Percentiles rank a stretch among this genome's conserved stretches.
Conservation (phyloP, 2,113 vertebrate genomes). For the Puma concolor region DNA sequence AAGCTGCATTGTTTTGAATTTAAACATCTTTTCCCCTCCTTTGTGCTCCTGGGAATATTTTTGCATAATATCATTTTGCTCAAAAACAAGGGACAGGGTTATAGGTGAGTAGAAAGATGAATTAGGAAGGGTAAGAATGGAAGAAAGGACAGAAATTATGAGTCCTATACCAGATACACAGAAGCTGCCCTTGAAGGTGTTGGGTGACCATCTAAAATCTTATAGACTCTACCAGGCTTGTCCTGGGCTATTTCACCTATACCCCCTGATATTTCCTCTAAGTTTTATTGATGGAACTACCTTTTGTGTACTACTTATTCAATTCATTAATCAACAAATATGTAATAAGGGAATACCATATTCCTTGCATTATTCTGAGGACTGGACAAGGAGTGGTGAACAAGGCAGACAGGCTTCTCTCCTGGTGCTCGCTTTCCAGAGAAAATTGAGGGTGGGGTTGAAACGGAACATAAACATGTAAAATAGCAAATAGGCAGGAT, state of each 20-base stretch:
- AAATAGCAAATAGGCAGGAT: background rate
- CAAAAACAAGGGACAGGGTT: background rate
- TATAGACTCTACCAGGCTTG: background rate
- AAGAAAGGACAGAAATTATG: background rate
- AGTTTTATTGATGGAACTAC: background rate
- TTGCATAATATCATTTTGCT: slow-evolving; percentile 30
- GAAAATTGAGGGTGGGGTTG: background rate
- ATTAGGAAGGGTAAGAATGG: background rate
- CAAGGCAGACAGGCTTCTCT: background rate
- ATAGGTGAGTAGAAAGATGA: background rate
- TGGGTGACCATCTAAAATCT: background rate
- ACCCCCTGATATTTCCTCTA: background rate
- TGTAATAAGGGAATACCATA: background rate
- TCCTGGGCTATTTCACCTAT: background rate
- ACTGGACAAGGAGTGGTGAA: background rate
- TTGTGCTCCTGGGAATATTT: background rate
- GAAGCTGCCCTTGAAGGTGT: background rate
- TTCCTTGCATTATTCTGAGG: background rate
- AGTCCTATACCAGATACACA: background rate
- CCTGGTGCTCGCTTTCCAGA: background rate
- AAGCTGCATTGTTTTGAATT: slow-evolving; percentile 54
- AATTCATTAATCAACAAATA: background rate
- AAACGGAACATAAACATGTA: background rate
- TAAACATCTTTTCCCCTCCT: background rate
- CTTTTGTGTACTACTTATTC: background rate